These are phyloP conservation scores for Triplophysa bombifrons DNA, from an alignment of 2,797 vertebrate species.

Conservation along the genomic window DNA sequence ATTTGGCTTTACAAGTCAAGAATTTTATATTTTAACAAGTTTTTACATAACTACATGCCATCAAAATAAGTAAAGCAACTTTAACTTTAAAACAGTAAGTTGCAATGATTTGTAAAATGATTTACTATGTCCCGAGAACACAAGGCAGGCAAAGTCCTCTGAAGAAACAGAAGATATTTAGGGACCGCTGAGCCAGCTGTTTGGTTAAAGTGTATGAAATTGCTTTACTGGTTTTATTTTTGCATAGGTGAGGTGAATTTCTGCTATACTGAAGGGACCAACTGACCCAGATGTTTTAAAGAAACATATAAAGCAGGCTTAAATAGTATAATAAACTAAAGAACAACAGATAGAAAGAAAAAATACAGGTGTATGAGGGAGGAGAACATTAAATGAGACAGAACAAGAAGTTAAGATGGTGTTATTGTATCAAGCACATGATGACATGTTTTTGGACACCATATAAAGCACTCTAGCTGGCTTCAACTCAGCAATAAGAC, in stretches of 20 bases:
- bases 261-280: neutral
- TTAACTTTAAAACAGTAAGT: too few species aligned
- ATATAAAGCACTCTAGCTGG: neutral
- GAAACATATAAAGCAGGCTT: neutral
- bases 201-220: neutral
- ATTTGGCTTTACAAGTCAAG: too few species aligned
- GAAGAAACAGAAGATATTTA: neutral
- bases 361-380: neutral
- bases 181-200: neutral
- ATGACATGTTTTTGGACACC: neutral
- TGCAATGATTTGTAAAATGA: too few species aligned
- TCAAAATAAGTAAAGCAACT: too few species aligned
- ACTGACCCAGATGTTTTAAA: constrained; percentile 5
- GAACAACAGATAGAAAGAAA: neutral
- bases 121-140: neutral
- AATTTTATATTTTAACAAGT: too few species aligned
- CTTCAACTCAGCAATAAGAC: neutral
- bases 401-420: neutral
- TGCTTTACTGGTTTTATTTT: neutral
- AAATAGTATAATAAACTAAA: neutral
- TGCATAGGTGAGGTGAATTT: neutral
- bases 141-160: neutral
- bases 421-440: neutral
- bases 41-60: too few species aligned
- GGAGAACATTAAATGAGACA: neutral